Percentiles rank a stretch among this genome's conserved stretches.
Conservation (phyloP, 2,888 invertebrate genomes). For the Harpalus rubripes region DNA sequence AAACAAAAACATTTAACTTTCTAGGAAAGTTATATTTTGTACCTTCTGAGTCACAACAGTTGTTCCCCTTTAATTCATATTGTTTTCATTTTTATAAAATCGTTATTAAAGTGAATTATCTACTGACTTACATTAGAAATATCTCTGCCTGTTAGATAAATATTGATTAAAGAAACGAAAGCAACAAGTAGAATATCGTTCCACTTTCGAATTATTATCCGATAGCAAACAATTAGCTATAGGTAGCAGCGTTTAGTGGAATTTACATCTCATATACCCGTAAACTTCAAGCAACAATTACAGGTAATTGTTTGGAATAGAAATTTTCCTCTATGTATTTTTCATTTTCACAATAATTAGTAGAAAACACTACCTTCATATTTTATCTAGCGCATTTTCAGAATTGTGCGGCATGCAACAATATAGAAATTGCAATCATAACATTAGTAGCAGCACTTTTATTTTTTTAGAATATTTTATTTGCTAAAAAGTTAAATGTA, state of each 20-base stretch:
- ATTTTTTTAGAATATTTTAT: no score
- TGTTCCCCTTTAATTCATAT: no score
- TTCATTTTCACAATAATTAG: slow-evolving; percentile 46
- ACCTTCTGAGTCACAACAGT: no score
- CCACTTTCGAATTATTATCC: slow-evolving; percentile 38
- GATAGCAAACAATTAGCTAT: slow-evolving; percentile 32
- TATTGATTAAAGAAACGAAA: neutral
- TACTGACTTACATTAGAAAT: no score
- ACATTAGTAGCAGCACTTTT: no score
- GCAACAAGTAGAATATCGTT: neutral
- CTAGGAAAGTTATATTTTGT: no score
- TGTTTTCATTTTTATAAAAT: no score
- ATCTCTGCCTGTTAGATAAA: neutral
- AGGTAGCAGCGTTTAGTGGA: slow-evolving; percentile 15
- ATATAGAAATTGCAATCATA: neutral
- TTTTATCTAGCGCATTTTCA: slow-evolving; percentile 25
- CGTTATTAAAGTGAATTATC: no score
- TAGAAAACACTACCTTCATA: slow-evolving; percentile 46
- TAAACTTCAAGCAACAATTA: slow-evolving; percentile 27
- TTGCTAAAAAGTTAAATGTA: no score
- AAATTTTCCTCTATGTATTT: slow-evolving; percentile 28
- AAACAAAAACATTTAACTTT: no score
- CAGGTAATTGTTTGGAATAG: slow-evolving; percentile 32
- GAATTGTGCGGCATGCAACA: slow-evolving; percentile 16
- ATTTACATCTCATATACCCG: slow-evolving; percentile 10